Percentiles rank a stretch among this genome's conserved stretches.
These are phyloP conservation scores for Calidris pygmaea DNA, from an alignment of 2,113 vertebrate genomes.

Conservation along the genomic window DNA sequence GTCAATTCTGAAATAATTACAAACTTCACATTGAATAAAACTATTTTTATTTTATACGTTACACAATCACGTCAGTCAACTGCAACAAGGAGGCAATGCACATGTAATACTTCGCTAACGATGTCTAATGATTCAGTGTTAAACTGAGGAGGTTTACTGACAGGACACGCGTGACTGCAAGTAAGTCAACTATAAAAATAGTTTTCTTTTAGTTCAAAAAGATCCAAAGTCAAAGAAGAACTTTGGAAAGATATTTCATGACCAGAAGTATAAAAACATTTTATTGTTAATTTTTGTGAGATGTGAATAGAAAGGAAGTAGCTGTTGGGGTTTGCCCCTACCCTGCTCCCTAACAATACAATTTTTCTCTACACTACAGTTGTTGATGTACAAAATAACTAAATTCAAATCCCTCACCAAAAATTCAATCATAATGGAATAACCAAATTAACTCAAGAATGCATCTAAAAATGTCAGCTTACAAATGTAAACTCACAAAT, in stretches of 20 bases:
- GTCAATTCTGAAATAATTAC: conserved; percentile 29
- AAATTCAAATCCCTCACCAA: background rate
- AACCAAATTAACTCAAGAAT: background rate
- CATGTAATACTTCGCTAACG: background rate
- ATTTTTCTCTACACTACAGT: background rate
- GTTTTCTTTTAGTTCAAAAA: background rate
- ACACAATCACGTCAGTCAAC: background rate
- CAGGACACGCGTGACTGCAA: background rate
- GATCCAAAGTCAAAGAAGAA: background rate
- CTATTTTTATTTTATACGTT: background rate
- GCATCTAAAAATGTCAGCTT: background rate
- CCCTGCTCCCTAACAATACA: accelerated
- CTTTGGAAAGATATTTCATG: background rate
- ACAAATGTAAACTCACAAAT: background rate
- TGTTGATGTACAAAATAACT: background rate
- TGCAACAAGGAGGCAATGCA: background rate
- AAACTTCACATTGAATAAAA: background rate
- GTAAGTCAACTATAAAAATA: background rate
- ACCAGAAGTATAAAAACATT: background rate
- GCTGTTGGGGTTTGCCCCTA: background rate
- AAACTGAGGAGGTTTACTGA: background rate
- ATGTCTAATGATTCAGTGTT: background rate
- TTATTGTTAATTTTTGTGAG: background rate
- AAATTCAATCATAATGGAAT: background rate
- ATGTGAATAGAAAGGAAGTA: background rate